These are phyloP conservation scores for Carcharodon carcharias DNA, from an alignment of 2,797 vertebrate genomes.

Conservation along the genomic window DNA sequence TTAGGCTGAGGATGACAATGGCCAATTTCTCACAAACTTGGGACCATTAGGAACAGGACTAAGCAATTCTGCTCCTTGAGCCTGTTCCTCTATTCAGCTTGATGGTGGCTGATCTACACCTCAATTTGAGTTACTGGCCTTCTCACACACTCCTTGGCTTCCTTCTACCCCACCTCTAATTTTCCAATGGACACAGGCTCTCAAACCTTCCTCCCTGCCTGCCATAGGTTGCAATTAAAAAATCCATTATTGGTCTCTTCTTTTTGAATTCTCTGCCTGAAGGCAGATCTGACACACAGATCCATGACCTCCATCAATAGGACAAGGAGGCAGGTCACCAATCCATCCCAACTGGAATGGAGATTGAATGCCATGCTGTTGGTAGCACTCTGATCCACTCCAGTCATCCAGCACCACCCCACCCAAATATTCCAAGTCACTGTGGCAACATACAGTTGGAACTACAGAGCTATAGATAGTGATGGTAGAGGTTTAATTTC, in stretches of 20 bases:
- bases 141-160: neutral
- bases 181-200: neutral
- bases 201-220: neutral
- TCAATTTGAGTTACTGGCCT: neutral
- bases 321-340: too few relatives aligned
- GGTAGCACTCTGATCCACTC: too few relatives aligned
- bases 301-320: too few relatives aligned
- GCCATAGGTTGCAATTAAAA: neutral
- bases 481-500: too few relatives aligned
- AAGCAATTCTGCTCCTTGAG: neutral
- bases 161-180: neutral
- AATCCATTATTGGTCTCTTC: neutral
- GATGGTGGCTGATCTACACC: neutral
- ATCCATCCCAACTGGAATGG: too few relatives aligned
- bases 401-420: too few relatives aligned
- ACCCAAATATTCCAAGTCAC: too few relatives aligned
- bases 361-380: too few relatives aligned
- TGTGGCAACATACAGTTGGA: too few relatives aligned
- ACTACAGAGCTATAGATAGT: too few relatives aligned
- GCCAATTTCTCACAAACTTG: neutral
- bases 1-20: neutral
- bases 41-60: neutral
- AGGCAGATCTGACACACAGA: too few relatives aligned
- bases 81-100: neutral
- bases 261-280: too few relatives aligned